phyloP scores from a whole-genome alignment of 2,113 vertebrate species.

The Collichthys lucidus region DNA sequence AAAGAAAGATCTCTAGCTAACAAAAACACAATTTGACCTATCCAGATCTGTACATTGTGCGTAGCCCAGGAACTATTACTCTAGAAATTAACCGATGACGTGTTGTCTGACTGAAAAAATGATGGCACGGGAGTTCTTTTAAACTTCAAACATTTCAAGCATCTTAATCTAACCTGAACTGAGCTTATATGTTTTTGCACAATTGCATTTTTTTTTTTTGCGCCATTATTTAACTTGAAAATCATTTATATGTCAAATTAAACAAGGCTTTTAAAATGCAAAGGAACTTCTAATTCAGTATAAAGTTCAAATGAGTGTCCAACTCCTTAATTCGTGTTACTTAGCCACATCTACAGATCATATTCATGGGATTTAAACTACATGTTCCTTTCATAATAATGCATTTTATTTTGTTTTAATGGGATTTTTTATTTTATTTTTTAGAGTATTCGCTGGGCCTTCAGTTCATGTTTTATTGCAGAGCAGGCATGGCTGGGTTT shows the following conservation, averaged over 20 bases:
- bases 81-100: conserved; percentile 37
- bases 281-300: conserved; percentile 15
- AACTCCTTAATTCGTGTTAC: conserved; percentile 3
- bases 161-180: conserved; percentile 32
- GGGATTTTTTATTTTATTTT: conserved; percentile 6
- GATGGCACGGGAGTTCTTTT: conserved; percentile 2
- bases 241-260: conserved; percentile 24
- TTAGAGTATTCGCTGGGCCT: conserved; percentile 22
- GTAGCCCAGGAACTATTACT: conserved; percentile 56
- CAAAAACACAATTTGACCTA: conserved; percentile 60
- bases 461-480: conserved; percentile 54
- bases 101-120: conserved; percentile 39
- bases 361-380: not conserved
- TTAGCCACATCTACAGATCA: conserved; percentile 15
- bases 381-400: not conserved
- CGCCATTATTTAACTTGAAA: conserved; percentile 21
- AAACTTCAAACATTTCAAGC: conserved; percentile 18
- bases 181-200: conserved; percentile 6
- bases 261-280: conserved; percentile 32
- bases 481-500: conserved; percentile 14
- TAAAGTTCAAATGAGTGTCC: conserved; percentile 8
- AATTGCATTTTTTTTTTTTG: conserved; percentile 6
- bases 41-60: conserved; percentile 79
- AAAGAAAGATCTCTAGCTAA: conserved; percentile 61
- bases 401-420: not conserved